Evolutionary conservation across 1,140 invertebrate genomes (phyloP).

Genomic region (Caenorhabditis brenneri): DNA sequence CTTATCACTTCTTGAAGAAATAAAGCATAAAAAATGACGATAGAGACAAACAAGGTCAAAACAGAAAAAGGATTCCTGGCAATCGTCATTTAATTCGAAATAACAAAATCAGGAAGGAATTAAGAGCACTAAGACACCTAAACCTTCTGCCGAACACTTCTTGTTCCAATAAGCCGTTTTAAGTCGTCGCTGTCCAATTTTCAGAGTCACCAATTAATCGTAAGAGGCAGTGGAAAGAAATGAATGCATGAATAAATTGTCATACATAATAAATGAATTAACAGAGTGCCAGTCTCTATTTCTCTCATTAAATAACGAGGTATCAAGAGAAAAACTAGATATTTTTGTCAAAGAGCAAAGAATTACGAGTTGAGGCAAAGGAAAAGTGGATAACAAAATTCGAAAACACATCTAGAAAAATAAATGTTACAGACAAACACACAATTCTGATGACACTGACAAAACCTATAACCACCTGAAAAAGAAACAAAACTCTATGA

Average conservation of each 20-base stretch:
- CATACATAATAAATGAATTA: conserved; percentile 42
- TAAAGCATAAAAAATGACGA: conserved; percentile 29
- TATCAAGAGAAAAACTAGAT: not conserved
- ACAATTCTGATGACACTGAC: not conserved
- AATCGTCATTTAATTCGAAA: not conserved
- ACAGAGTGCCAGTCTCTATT: not conserved
- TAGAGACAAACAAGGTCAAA: not conserved
- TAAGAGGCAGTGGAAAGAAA: not conserved
- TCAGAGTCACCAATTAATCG: conserved; percentile 27
- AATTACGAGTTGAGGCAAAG: not conserved
- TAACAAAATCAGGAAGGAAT: not conserved
- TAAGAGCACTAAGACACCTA: not conserved
- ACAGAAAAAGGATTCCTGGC: not conserved
- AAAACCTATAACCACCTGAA: not conserved
- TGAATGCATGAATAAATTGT: conserved; percentile 39
- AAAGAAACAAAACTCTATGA: not conserved
- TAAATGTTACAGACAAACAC: not conserved
- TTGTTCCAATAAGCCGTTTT: not conserved
- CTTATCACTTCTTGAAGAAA: too few relatives aligned
- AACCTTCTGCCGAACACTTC: not conserved
- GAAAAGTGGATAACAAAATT: too few relatives aligned
- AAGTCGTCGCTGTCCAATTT: not conserved
- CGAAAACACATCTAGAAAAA: not conserved
- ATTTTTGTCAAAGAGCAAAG: not conserved
- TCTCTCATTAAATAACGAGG: not conserved